phyloP scores from a whole-genome alignment of 1,140 invertebrate genomes.

The Glossosoma conforme region DNA sequence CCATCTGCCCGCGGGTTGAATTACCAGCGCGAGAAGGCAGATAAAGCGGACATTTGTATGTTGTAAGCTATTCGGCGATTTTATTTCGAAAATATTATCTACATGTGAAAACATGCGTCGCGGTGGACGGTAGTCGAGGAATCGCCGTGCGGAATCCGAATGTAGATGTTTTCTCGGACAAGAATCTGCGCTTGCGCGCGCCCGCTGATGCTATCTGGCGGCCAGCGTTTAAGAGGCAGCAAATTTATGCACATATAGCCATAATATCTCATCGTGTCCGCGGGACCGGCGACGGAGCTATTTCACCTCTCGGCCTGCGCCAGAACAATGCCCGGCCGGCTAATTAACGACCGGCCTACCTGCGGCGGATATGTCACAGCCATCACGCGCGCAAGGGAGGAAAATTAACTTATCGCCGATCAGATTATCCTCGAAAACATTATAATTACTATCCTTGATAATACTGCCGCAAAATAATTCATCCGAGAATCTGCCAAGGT shows the following conservation, averaged over 20 bases:
- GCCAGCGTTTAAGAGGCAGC: constrained; percentile 15
- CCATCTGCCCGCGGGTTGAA: constrained; percentile 22
- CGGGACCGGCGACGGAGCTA: constrained; percentile 3
- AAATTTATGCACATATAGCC: constrained; percentile 27
- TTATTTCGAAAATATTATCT: constrained; percentile 20
- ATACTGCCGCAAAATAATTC: too few species aligned
- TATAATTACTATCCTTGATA: too few species aligned
- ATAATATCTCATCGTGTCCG: constrained; percentile 28
- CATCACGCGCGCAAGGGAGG: background rate
- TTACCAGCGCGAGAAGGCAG: constrained; percentile 18
- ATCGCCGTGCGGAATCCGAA: constrained; percentile 22
- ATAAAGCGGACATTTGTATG: constrained; percentile 23
- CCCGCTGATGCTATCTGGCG: constrained; percentile 13
- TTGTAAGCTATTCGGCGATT: constrained; percentile 20
- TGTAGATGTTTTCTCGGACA: constrained; percentile 22
- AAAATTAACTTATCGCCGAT: too few species aligned
- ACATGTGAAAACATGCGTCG: constrained; percentile 22
- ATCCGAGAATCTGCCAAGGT: too few species aligned
- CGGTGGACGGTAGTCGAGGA: constrained; percentile 20
- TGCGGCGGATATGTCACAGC: background rate
- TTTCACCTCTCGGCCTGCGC: constrained; percentile 19
- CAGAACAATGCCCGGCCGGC: too few species aligned
- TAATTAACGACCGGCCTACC: constrained; percentile 15
- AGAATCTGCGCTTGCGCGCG: constrained; percentile 19
- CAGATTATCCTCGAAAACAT: too few species aligned